Conservation (phyloP, 2,888 invertebrate species). For the Watsonalla cultraria region DNA sequence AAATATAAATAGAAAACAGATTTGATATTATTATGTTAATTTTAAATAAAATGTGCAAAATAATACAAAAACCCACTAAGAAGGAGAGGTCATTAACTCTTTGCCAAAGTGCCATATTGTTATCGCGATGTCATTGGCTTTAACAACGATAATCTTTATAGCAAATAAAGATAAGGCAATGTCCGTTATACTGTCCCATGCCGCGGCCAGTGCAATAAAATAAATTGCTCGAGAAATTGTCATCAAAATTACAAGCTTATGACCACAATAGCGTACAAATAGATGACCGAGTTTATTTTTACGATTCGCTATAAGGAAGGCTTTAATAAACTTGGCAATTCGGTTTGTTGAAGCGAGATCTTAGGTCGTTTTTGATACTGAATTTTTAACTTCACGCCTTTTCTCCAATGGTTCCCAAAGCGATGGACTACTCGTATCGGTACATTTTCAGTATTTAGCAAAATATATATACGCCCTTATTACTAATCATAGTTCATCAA, state of each 20-base stretch:
- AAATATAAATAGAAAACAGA: no score
- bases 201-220: slow-evolving; percentile 23
- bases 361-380: no score
- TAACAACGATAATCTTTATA: slow-evolving; percentile 28
- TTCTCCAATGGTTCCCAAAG: no score
- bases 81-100: slow-evolving; percentile 9
- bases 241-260: slow-evolving; percentile 21
- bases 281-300: slow-evolving; percentile 10
- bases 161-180: slow-evolving; percentile 15
- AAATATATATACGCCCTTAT: no score
- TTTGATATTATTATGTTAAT: no score
- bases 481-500: no score
- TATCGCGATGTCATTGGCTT: slow-evolving; percentile 17
- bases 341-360: background rate
- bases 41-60: no score
- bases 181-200: slow-evolving; percentile 3
- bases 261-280: slow-evolving; percentile 16
- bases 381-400: no score
- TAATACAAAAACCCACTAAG: background rate
- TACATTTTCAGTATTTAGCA: no score
- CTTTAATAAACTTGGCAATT: background rate
- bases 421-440: no score
- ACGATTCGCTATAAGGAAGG: background rate
- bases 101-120: slow-evolving; percentile 5
- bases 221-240: slow-evolving; percentile 27